These are phyloP conservation scores for Eumaeus atala DNA, from an alignment of 1,140 invertebrate genomes.

Conservation along the genomic window DNA sequence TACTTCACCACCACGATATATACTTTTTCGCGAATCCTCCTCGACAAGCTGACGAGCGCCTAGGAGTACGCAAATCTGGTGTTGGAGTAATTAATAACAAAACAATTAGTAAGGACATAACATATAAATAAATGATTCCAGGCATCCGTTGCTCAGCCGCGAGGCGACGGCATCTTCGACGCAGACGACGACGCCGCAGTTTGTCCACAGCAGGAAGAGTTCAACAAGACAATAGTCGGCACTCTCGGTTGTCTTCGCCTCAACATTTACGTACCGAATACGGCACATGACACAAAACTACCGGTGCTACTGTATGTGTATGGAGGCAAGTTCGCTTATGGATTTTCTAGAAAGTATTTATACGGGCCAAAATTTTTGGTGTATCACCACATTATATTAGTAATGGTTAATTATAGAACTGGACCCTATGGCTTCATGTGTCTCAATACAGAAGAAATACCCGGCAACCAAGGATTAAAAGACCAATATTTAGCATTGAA, in stretches of 20 bases:
- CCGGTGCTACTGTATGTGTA: background rate
- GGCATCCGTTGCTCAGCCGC: no score
- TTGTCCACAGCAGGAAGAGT: background rate
- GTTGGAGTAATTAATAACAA: no score
- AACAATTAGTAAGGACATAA: no score
- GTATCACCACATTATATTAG: background rate
- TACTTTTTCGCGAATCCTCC: no score
- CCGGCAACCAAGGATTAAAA: no score
- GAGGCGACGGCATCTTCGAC: background rate
- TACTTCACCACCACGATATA: no score
- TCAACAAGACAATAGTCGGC: slow-evolving; percentile 1
- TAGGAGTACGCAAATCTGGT: no score
- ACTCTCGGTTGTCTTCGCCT: background rate
- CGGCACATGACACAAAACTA: background rate
- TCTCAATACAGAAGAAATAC: no score
- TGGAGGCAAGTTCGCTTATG: background rate
- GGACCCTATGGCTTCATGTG: no score
- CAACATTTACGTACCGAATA: background rate
- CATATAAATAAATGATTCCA: no score
- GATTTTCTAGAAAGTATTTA: background rate
- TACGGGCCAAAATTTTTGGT: slow-evolving; percentile 1
- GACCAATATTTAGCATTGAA: no score
- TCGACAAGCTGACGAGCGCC: no score
- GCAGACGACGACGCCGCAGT: background rate
- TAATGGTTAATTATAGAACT: background rate